Base-by-base conservation (phyloP, 2,797 vertebrate genomes). In the Phylloscopus collybita region DNA sequence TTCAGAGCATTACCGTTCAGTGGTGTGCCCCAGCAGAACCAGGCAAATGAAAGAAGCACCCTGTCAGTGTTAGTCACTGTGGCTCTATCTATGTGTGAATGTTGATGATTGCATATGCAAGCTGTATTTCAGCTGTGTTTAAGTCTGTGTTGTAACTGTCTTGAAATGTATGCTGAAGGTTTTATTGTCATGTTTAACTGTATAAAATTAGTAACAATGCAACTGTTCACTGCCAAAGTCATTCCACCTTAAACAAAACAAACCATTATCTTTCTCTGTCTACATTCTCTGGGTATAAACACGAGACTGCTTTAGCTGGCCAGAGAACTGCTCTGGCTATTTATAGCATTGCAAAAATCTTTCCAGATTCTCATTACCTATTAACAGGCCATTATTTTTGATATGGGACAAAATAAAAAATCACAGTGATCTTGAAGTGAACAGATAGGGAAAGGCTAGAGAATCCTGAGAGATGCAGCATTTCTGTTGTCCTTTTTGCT, bases 221-320 rank as follows among this genome's bases (percentile, higher is more conserved):
- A 69, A 42, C 30, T 69, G 32, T 21, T 90, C 42, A 21, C 26
- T 90, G 86, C 80, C 82, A 62, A 93, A 92, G 38, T 61, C 44
- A 54, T 94, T 90, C 73, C 47, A 83, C 70, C 66, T 96, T 86
- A 94, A 96, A 74, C 45, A 92, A 95, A 96, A 67, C 71, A 95
- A 94, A 87, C 49, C 16, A 18, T 76, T 92, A 82, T 87, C 81
- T 93, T 83, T 32, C 40, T 80, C 50, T 86, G 70, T 70, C 70
- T 90, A 7, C 16, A 2, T 60, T 89, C 50, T 57, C 54, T 22
- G n/a, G 4, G 20, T 83, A 65, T 91, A 96, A 96, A 96, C 62
- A 82, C 25, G 45, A 42, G 10, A 21, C 61, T 83, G 75, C 65
- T 94, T 93, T 89, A 80, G 64, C 90, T 95, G 90, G 76, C 76